Evolutionary conservation across 2,113 vertebrate genomes (phyloP).

Genomic region (Rousettus leschenaultii): DNA sequence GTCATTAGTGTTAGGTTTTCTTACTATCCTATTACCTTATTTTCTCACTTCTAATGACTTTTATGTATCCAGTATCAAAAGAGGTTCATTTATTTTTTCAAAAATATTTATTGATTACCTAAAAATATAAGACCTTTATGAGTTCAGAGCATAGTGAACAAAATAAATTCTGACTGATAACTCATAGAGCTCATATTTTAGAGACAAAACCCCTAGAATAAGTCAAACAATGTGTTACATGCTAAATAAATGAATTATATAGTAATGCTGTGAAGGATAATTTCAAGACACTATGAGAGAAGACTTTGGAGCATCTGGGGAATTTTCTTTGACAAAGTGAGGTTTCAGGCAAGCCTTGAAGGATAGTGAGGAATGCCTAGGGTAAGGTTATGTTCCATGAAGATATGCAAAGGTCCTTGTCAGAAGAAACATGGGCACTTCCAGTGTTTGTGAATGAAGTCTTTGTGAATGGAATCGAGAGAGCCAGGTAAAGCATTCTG

Average conservation of each 20-base stretch:
- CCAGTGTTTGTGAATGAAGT: not conserved
- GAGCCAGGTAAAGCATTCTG: not conserved
- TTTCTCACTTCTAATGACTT: not conserved
- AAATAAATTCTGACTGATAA: not conserved
- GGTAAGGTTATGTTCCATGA: not conserved
- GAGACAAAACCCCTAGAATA: not conserved
- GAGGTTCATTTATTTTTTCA: not conserved
- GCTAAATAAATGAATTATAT: not conserved
- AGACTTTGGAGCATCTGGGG: accelerated
- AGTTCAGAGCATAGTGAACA: not conserved
- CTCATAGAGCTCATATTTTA: not conserved
- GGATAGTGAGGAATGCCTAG: not conserved
- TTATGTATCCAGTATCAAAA: not conserved
- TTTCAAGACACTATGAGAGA: not conserved
- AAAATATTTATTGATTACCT: not conserved
- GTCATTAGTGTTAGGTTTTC: not conserved
- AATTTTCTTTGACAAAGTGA: not conserved
- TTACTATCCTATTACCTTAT: not conserved
- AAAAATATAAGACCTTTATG: not conserved
- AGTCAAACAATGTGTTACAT: not conserved
- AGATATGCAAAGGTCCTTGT: not conserved
- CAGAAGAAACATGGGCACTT: not conserved
- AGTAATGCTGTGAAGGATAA: not conserved
- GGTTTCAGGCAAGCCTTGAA: not conserved
- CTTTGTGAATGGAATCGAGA: not conserved